Percentiles rank a stretch among this genome's conserved stretches.
These are phyloP conservation scores for Aleiodes leptofemur DNA, from an alignment of 2,888 invertebrate genomes.

Conservation along the genomic window DNA sequence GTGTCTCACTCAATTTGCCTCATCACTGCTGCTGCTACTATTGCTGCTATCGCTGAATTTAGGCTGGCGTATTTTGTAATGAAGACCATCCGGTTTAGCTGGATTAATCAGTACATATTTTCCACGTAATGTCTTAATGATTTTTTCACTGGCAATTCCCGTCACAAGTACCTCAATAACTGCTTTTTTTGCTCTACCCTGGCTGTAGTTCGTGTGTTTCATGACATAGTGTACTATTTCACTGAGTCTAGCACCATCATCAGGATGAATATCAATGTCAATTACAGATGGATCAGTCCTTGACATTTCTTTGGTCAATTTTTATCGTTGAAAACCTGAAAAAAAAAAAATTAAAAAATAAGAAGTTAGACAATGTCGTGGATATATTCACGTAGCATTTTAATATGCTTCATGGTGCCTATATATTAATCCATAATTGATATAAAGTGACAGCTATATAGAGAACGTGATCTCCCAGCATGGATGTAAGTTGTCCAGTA, in stretches of 20 bases:
- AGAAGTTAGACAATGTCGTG: not conserved
- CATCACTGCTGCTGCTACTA: constrained; percentile 45
- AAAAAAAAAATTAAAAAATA: not conserved
- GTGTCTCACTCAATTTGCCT: not conserved
- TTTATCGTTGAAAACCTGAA: not conserved
- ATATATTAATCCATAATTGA: constrained; percentile 74
- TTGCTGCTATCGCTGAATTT: constrained; percentile 63
- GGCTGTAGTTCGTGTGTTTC: constrained; percentile 60
- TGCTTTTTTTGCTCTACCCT: constrained; percentile 60
- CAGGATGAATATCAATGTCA: constrained; percentile 32
- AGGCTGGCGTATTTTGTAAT: constrained; percentile 61
- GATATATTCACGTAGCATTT: constrained; percentile 53
- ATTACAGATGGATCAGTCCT: constrained; percentile 1
- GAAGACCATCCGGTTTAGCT: constrained; percentile 52
- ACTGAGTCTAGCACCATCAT: constrained; percentile 64
- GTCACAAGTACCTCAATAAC: constrained; percentile 65
- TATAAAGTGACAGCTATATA: constrained; percentile 63
- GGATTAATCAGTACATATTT: constrained; percentile 59
- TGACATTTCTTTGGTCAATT: constrained; percentile 18
- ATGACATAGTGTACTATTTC: constrained; percentile 68
- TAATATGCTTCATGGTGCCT: constrained; percentile 67
- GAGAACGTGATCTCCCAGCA: constrained; percentile 48
- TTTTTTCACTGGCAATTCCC: constrained; percentile 65
- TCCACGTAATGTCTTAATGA: constrained; percentile 61
- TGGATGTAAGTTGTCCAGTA: not conserved